Evolutionary conservation across 2,888 invertebrate species (phyloP), one percentile per base, ranked within the genome.

Genomic region (Lasius platythorax): DNA sequence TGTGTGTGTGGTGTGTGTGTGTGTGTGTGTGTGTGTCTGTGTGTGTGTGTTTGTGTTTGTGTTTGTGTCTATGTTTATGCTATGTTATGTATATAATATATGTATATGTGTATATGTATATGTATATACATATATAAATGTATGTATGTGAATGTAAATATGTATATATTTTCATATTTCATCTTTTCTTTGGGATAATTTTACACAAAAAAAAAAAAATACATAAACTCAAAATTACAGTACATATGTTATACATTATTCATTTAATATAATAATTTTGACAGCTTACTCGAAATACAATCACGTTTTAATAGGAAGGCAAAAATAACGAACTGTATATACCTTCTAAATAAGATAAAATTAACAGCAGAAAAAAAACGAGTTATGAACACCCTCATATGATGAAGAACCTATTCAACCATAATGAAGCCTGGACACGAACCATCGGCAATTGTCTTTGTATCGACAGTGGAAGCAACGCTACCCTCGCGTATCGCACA

Each of bases 381-480:
- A 76, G 37, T 28, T 18, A 15, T 15, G 8, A 79, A 46, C 73
- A 72, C 43, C 79, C 33, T 72, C 58, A 11, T 46, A 79, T 40
- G 23, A 61, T 23, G 33, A 43, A 33, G 33, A 72, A 79, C 2
- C 43, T 58, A 58, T 12, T 79, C 58, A 79, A 15, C 43, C 79
- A 58, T 43, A 33, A 64, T 33, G 28, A 58, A 87, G 56, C 85
- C 46, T 30, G 67, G 90, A 90, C 88, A 75, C 76, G 72, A 90
- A 90, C 91, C 90, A 58, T 56, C 58, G 84, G 23, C 67, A 50
- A 56, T 68, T 68, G 74, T 43, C 79, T 75, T 85, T 64, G 82
- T 89, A 90, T 87, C 90, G 89, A 88, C 90, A 58, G 73, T 64
- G 64, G 70, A 11, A 40, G 53, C 18, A 18, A 66, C 50, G 68